phyloP scores from a whole-genome alignment of 2,797 vertebrate species.

The Smutsia temminckii region DNA sequence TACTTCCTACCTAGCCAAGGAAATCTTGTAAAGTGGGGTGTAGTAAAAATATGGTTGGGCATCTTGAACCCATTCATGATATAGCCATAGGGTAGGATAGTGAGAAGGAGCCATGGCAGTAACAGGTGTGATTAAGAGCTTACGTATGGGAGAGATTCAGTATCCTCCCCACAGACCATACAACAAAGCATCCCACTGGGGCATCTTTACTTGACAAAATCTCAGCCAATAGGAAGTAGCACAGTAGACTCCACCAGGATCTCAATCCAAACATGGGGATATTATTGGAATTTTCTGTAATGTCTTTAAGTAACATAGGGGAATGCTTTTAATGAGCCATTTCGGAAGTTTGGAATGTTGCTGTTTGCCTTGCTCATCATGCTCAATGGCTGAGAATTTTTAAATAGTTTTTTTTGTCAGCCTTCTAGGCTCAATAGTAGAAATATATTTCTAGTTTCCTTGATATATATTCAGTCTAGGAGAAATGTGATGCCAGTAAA shows the following conservation, averaged over 20 bases:
- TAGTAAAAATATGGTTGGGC: neutral
- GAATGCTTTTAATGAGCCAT: neutral
- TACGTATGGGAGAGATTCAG: neutral
- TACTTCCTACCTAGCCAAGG: neutral
- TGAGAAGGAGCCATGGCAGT: neutral
- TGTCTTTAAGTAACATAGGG: neutral
- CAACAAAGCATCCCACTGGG: neutral
- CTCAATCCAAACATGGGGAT: neutral
- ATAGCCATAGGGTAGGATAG: neutral
- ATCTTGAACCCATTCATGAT: neutral
- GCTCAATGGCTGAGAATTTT: neutral
- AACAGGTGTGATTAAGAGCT: neutral
- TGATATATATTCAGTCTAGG: neutral
- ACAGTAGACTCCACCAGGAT: neutral
- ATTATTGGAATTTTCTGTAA: constrained; percentile 32
- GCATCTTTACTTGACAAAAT: neutral
- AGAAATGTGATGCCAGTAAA: neutral
- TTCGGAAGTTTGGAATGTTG: constrained; percentile 7
- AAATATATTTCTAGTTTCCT: constrained; percentile 30
- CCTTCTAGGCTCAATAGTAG: neutral
- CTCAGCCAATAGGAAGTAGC: neutral
- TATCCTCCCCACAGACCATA: neutral
- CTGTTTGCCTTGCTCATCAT: neutral
- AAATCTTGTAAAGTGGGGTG: neutral
- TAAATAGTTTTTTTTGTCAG: constrained; percentile 20